Base-by-base conservation (phyloP, 2,888 invertebrate genomes). In the Nebria brevicollis region DNA sequence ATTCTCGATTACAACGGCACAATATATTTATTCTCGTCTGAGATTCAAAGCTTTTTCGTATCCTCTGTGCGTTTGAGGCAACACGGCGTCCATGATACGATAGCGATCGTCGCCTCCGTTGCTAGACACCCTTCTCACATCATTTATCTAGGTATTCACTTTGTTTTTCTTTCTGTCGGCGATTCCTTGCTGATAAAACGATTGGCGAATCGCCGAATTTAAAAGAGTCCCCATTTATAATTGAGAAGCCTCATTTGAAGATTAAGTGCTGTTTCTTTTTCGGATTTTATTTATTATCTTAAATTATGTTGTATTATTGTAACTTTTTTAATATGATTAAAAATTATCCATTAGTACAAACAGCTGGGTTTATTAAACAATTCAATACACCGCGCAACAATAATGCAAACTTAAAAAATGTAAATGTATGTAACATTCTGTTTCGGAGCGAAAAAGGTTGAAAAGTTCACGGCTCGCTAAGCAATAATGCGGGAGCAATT, bases 61-160 rank as follows among this genome's bases (percentile, higher is more conserved):
- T 72, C 72, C 41, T 72, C 72, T 41, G 72, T n/a, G 25, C 10
- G 8, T 13, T 54, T 70, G 70, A 15, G 42, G 42, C 68, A 66
- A 54, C 68, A 41, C n/a, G 42, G 20, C 68, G 66, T 20, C 68
- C 34, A 34, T 11, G 42, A 41, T 85, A 86, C 85, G 84, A 83
- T 84, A 84, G 85, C 85, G 86, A 84, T 66, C 65, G 66, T 42
- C 64, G 83, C 85, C 54, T 74, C 25, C 54, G n/a, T 26, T 20
- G 20, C 15, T 68, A 10, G 25, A 10, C 15, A 20, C 2, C 10
- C 70, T 70, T 70, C 70, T 70, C 6, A 25, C 11, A 34, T 20
- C 54, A 54, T 7, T 70, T 70, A 70, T 20, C 11, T 34, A 34
- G 34, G 34, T 34, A 70, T 70, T 26, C 70, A 11, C 70, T 70